Conservation (phyloP, 2,888 invertebrate genomes). For the Homarus gammarus region DNA sequence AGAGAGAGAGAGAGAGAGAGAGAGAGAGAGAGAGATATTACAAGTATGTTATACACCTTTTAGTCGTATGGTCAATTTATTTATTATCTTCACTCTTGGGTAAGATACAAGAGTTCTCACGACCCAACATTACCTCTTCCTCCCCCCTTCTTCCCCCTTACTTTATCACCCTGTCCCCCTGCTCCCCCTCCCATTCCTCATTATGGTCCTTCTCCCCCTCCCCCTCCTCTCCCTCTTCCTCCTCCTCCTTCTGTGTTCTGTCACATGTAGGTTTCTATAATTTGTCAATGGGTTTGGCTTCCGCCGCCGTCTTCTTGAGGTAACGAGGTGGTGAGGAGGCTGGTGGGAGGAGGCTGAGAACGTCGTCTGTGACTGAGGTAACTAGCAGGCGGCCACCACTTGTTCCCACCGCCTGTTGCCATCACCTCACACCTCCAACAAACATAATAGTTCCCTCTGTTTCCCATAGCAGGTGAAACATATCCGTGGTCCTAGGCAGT, state of each 20-base stretch:
- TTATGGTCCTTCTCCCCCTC: too few relatives aligned
- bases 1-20: neutral
- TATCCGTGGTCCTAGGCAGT: too few relatives aligned
- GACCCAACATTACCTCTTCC: neutral
- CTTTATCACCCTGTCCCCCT: neutral
- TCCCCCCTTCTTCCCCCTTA: neutral
- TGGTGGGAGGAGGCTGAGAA: neutral
- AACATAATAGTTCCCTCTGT: too few relatives aligned
- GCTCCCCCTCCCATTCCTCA: neutral
- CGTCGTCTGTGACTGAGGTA: conserved; percentile 14
- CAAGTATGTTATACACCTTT: too few relatives aligned
- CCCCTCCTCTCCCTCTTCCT: neutral
- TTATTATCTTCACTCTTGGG: too few relatives aligned
- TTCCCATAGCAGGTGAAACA: too few relatives aligned
- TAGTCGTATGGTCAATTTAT: too few relatives aligned
- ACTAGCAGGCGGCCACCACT: conserved; percentile 13
- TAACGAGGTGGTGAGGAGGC: conserved; percentile 33
- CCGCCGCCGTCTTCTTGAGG: conserved; percentile 45
- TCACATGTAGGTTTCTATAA: conserved; percentile 50
- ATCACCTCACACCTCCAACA: neutral
- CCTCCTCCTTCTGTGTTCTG: neutral
- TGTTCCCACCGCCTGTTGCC: neutral
- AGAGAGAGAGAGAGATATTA: neutral
- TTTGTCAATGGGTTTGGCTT: conserved; percentile 63
- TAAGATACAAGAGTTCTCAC: neutral